Conservation (phyloP, 2,888 invertebrate genomes). For the Cephus sareptanus region DNA sequence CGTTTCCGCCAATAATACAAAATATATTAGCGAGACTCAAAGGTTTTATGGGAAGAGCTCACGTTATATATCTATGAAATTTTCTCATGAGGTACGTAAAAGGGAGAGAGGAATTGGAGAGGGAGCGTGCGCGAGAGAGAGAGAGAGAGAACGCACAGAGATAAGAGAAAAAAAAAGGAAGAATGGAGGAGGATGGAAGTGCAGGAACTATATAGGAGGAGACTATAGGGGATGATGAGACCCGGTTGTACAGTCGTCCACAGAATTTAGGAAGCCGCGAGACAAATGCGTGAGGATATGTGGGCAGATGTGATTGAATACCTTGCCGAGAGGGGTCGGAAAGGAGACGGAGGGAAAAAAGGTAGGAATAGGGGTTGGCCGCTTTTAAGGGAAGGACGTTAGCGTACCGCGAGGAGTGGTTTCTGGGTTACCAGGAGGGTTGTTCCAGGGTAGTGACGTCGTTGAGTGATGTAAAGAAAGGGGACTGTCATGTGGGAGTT, state of each 20-base stretch:
- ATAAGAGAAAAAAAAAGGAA: neutral
- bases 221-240: conserved; percentile 3
- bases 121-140: neutral
- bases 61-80: too few relatives aligned
- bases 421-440: neutral
- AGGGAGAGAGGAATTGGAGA: conserved; percentile 15
- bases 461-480: too few relatives aligned
- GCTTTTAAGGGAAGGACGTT: conserved; percentile 7
- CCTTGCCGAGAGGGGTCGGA: conserved; percentile 8
- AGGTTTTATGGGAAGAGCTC: too few relatives aligned
- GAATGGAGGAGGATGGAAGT: too few relatives aligned
- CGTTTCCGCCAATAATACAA: too few relatives aligned
- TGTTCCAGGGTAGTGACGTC: neutral
- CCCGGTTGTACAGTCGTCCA: neutral
- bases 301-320: conserved; percentile 17
- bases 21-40: too few relatives aligned
- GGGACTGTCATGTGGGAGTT: neutral
- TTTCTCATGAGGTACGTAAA: conserved; percentile 13
- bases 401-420: neutral
- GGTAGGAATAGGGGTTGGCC: neutral
- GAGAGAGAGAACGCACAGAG: neutral
- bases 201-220: neutral
- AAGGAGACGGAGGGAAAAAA: conserved; percentile 5
- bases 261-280: conserved; percentile 2
- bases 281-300: conserved; percentile 19